A percentile compares a stretch with the other conserved stretches of the same genome.
Evolutionary conservation across 2,888 invertebrate species (phyloP).

Genomic region (Leucophenga montana): DNA sequence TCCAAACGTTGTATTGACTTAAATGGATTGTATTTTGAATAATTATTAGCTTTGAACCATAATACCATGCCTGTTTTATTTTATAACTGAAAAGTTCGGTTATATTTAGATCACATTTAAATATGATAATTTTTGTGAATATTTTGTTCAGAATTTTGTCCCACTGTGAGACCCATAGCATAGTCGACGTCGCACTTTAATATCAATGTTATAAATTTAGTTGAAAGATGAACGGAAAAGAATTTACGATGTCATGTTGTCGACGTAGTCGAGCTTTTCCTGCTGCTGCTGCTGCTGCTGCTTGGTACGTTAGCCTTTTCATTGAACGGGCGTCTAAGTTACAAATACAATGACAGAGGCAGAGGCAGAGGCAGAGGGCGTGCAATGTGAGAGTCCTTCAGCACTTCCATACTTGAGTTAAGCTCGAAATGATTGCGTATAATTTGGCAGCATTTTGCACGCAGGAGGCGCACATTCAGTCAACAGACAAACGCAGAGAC

Average conservation of each 20-base stretch:
- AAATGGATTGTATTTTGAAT: too few relatives aligned
- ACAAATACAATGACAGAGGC: constrained; percentile 19
- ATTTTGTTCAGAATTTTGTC: too few relatives aligned
- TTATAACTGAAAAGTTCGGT: too few relatives aligned
- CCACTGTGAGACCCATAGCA: constrained; percentile 30
- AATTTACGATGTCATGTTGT: constrained; percentile 65
- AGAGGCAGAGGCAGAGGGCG: neutral
- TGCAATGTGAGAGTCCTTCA: neutral
- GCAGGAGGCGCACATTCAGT: constrained; percentile 24
- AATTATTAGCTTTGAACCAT: too few relatives aligned
- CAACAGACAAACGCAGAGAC: neutral
- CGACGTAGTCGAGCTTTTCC: constrained; percentile 41
- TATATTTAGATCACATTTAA: too few relatives aligned
- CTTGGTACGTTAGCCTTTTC: constrained; percentile 27
- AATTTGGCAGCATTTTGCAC: constrained; percentile 59
- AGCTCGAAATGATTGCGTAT: constrained; percentile 58
- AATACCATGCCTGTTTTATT: too few relatives aligned
- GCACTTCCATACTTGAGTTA: constrained; percentile 52
- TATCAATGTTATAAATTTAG: constrained; percentile 65
- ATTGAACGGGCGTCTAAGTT: neutral
- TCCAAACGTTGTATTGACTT: too few relatives aligned
- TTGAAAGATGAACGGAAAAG: constrained; percentile 54
- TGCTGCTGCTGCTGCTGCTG: constrained; percentile 19
- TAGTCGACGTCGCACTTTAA: constrained; percentile 41
- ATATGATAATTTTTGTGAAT: too few relatives aligned